These are phyloP conservation scores for Lepidurus apus DNA, from an alignment of 1,140 invertebrate species.

Conservation along the genomic window DNA sequence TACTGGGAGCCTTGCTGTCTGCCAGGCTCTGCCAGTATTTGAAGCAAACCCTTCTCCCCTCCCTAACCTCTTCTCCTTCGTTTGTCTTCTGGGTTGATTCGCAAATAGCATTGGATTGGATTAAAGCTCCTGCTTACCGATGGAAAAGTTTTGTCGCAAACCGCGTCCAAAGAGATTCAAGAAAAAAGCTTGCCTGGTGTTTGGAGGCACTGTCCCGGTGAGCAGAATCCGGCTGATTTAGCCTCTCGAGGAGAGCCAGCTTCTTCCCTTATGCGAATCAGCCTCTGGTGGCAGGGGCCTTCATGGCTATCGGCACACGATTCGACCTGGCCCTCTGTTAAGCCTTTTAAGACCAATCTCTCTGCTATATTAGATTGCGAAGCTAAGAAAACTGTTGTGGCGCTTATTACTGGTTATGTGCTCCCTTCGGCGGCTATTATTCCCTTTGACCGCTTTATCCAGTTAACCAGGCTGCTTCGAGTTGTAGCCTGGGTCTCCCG, in stretches of 20 bases:
- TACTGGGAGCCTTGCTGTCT: not conserved
- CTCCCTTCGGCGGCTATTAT: not conserved
- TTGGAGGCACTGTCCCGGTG: not conserved
- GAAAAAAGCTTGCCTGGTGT: not conserved
- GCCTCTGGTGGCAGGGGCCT: slow-evolving; percentile 17
- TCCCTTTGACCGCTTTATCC: not conserved
- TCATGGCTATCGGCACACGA: not conserved
- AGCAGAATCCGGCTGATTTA: slow-evolving; percentile 12
- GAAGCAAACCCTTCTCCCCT: not conserved
- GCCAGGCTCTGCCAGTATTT: not conserved
- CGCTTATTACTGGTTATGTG: not conserved
- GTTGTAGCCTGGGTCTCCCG: slow-evolving; percentile 1
- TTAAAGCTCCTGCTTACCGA: slow-evolving; percentile 39
- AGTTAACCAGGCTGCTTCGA: not conserved
- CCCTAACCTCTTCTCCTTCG: not conserved
- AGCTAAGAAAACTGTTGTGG: not conserved
- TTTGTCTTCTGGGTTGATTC: slow-evolving; percentile 42
- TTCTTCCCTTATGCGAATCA: not conserved
- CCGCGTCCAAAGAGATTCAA: slow-evolving; percentile 42
- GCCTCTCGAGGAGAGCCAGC: not conserved
- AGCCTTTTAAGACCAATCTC: not conserved
- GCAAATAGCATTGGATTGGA: slow-evolving; percentile 44
- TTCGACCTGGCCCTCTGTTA: not conserved
- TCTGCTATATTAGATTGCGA: not conserved
- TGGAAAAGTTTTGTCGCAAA: slow-evolving; percentile 46